A percentile compares a stretch with the other conserved stretches of the same genome.
These are phyloP conservation scores for Sus cebifrons DNA, from an alignment of 2,797 vertebrate species.

Conservation along the genomic window DNA sequence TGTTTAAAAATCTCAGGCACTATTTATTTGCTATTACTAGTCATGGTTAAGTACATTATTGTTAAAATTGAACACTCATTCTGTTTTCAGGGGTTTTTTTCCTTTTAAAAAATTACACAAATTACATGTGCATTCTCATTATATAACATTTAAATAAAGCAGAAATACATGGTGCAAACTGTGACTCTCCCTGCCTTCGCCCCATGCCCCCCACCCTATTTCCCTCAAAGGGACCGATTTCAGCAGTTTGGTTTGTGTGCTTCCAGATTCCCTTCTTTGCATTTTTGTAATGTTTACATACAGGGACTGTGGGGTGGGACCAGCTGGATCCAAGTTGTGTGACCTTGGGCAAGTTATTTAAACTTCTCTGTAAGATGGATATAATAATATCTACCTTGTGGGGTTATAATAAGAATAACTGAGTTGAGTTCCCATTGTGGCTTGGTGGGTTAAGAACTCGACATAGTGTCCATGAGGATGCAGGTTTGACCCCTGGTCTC, in stretches of 20 bases:
- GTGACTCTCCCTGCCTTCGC: accelerated
- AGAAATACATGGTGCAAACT: not conserved
- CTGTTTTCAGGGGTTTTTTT: not conserved
- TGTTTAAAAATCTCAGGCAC: not conserved
- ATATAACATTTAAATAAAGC: too few species aligned
- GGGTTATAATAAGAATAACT: not conserved
- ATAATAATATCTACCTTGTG: accelerated
- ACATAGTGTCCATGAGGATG: too few species aligned
- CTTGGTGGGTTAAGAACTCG: too few species aligned
- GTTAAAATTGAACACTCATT: not conserved
- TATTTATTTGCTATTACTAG: constrained; percentile 8
- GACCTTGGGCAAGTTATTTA: not conserved
- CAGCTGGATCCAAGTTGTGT: not conserved
- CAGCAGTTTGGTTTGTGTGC: not conserved
- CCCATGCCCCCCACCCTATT: accelerated
- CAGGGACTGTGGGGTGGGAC: too few species aligned
- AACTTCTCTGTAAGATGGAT: not conserved
- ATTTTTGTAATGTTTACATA: not conserved
- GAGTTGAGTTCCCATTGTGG: not conserved
- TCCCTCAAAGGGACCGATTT: not conserved
- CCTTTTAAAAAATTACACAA: not conserved
- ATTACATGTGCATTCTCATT: not conserved
- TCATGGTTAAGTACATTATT: not conserved
- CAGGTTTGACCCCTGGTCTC: too few species aligned
- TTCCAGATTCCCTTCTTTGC: not conserved